These are phyloP conservation scores for Shargacucullia verbasci DNA, from an alignment of 2,888 invertebrate genomes.

Conservation along the genomic window DNA sequence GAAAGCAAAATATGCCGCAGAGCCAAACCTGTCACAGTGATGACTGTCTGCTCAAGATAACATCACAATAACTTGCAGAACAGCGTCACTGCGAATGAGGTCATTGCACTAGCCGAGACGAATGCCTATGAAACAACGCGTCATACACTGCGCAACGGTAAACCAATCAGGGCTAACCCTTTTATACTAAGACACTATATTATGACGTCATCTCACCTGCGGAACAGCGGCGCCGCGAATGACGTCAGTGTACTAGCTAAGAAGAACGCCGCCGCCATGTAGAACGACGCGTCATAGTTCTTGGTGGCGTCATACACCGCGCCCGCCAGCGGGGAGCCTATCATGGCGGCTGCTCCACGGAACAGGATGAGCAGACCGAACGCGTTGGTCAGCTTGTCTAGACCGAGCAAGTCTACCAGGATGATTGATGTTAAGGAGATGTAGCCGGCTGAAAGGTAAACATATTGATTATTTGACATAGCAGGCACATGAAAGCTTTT, in stretches of 20 bases:
- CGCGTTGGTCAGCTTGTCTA: conserved; percentile 98
- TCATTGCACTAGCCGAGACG: too few relatives aligned
- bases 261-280: conserved; percentile 97
- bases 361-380: conserved; percentile 98
- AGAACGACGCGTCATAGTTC: conserved; percentile 96
- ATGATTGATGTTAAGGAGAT: conserved; percentile 99
- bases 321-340: conserved; percentile 95
- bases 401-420: conserved; percentile 97
- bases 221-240: conserved; percentile 93
- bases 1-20: too few relatives aligned
- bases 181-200: too few relatives aligned
- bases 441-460: conserved; percentile 93
- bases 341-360: conserved; percentile 97
- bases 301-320: conserved; percentile 96
- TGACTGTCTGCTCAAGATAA: too few relatives aligned
- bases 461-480: too few relatives aligned
- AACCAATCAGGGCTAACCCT: too few relatives aligned
- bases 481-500: too few relatives aligned
- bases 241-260: conserved; percentile 95
- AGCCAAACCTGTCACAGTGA: too few relatives aligned
- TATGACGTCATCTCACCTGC: conserved; percentile 67
- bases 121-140: too few relatives aligned
- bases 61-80: too few relatives aligned
- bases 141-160: too few relatives aligned
- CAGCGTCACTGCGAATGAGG: too few relatives aligned